Evolutionary conservation across 2,113 vertebrate species (phyloP).

Genomic region (Phainopepla nitens): DNA sequence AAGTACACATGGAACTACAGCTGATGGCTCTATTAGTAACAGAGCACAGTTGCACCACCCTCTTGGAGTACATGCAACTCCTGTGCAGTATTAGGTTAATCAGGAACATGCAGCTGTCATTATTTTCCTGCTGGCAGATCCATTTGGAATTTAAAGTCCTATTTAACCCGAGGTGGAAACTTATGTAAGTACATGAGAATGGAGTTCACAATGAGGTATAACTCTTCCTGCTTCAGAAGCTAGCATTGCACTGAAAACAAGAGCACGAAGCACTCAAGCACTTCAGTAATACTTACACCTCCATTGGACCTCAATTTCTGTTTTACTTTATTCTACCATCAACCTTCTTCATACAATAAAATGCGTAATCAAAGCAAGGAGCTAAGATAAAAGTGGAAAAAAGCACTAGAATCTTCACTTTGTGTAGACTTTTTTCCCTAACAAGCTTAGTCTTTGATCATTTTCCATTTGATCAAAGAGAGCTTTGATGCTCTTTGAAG

Average conservation of each 20-base stretch:
- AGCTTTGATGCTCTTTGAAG: conserved; percentile 64
- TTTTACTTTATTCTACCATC: neutral
- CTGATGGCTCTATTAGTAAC: neutral
- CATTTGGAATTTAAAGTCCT: neutral
- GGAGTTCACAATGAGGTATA: neutral
- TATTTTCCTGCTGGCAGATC: neutral
- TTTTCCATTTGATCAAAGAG: conserved; percentile 64
- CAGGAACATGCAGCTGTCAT: neutral
- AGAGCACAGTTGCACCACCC: neutral
- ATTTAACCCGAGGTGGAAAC: neutral
- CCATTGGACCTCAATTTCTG: neutral
- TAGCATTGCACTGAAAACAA: neutral
- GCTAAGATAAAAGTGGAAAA: conserved; percentile 43
- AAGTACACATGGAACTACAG: neutral
- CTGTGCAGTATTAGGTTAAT: neutral
- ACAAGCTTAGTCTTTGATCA: conserved; percentile 62
- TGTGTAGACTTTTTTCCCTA: neutral
- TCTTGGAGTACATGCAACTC: neutral
- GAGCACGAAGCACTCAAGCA: neutral
- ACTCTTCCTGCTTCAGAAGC: neutral
- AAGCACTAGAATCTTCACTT: conserved; percentile 35
- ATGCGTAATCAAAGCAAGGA: conserved; percentile 55
- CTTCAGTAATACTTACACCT: neutral
- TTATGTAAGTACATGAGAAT: neutral
- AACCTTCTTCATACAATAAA: conserved; percentile 46